A percentile compares a stretch with the other conserved stretches of the same genome.
Evolutionary conservation across 2,113 vertebrate genomes (phyloP).

Genomic region (Ictidomys tridecemlineatus): DNA sequence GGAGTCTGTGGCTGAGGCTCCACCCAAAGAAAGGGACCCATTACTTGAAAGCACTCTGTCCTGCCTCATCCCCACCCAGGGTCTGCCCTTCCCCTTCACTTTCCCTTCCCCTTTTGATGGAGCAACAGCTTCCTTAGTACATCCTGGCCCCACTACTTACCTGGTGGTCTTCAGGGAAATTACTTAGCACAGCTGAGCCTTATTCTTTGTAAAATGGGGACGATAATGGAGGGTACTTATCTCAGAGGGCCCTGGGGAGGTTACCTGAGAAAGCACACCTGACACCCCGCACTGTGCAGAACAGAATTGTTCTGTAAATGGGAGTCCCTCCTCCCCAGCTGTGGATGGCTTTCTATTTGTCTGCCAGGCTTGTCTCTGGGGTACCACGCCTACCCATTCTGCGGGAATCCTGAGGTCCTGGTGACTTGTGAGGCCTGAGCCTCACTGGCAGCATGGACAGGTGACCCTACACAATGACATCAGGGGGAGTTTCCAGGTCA

Average conservation of each 20-base stretch:
- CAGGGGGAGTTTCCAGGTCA: not conserved
- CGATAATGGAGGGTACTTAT: not conserved
- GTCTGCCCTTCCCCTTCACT: too few species aligned
- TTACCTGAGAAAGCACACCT: not conserved
- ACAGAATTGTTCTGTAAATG: not conserved
- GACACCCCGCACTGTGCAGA: rapidly evolving
- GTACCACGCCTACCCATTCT: not conserved
- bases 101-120: not conserved
- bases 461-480: too few species aligned
- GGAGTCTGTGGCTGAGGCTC: not conserved
- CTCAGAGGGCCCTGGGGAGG: not conserved
- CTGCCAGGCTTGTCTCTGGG: not conserved
- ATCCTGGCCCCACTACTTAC: not conserved
- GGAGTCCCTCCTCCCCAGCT: not conserved
- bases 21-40: not conserved
- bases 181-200: not conserved
- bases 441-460: too few species aligned
- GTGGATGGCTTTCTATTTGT: not conserved
- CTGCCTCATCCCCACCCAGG: not conserved
- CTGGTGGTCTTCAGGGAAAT: not conserved
- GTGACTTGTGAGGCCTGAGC: not conserved
- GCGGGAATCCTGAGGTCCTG: not conserved
- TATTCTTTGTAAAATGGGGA: not conserved
- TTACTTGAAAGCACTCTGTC: not conserved
- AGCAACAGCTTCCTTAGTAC: not conserved